Base-by-base conservation (phyloP, 1,140 invertebrate genomes). In the Aphis craccivora region DNA sequence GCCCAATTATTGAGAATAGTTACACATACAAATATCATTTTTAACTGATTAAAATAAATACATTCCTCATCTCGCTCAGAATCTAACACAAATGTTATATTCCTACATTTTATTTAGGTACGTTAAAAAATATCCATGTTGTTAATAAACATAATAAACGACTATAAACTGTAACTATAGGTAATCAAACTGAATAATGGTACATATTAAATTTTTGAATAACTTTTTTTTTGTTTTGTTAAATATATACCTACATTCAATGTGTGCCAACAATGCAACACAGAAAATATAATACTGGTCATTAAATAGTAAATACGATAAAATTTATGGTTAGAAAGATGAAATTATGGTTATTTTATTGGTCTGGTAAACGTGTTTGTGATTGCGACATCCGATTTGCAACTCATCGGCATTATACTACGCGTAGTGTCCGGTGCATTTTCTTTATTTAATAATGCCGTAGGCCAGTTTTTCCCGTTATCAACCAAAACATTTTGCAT, bases 311-410 rank as follows among this genome's bases (percentile, higher is more conserved):
- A 55, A 89, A 60, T 90, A 37, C 23, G 35, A 40, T 25, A 22
- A 25, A 25, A 40, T 55, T 60, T 90, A 90, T 40, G 18, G 51
- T 53, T 30, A 23, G 51, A 90, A 89, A 37, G 53, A 40, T 90
- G 11, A 60, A 25, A 91, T 48, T 45, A 92, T 48, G 67, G 43
- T 92, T 92, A 92, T 92, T 92, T 92, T 92, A 92, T 83, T 92
- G 20, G 67, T 45, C 60, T 30, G 43, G 45, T 7, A 43, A 53
- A 93, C 91, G 81, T 84, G 81, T 93, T 84, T 86, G 55, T 84
- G 91, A 93, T 92, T 83, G 35, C 48, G 22, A 91, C 43, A 92
- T 92, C 43, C 76, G 91, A 93, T 93, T 92, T 51, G 91, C n/a
- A 92, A 92, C 60, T 83, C 60, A 8, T 83, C 60, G 7, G 60